Evolutionary conservation across 1,140 invertebrate species (phyloP).

Genomic region (Araneus ventricosus): DNA sequence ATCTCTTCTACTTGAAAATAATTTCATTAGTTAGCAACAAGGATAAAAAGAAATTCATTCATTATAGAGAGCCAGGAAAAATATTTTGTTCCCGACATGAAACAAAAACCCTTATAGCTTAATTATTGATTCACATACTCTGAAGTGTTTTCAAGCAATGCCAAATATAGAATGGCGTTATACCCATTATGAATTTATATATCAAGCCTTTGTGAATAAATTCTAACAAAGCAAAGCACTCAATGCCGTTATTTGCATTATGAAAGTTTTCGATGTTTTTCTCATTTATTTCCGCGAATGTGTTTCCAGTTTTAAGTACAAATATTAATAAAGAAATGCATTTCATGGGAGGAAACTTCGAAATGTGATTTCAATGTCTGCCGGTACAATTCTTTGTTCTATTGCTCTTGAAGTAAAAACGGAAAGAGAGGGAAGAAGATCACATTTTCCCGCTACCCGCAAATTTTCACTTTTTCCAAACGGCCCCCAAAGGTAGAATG

Average conservation of each 20-base stretch:
- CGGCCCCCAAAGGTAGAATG: conserved; percentile 58
- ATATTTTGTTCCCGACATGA: not conserved
- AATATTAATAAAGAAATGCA: conserved; percentile 44
- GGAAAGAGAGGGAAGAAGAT: not conserved
- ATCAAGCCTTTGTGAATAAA: no score
- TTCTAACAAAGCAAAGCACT: not conserved
- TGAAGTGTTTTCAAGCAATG: not conserved
- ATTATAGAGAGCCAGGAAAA: not conserved
- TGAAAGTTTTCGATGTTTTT: not conserved
- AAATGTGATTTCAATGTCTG: conserved; percentile 30
- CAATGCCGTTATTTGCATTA: not conserved
- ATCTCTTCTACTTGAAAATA: no score
- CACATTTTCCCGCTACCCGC: conserved; percentile 37
- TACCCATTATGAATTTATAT: no score
- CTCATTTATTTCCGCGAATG: not conserved
- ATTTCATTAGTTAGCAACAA: no score
- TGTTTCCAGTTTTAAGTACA: conserved; percentile 26
- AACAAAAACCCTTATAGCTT: not conserved
- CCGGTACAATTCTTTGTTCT: not conserved
- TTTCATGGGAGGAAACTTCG: not conserved
- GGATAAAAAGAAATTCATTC: not conserved
- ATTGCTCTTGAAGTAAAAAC: not conserved
- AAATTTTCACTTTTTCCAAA: conserved; percentile 63
- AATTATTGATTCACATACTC: not conserved
- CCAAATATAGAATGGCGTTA: no score